Evolutionary conservation across 2,888 invertebrate genomes (phyloP).

Genomic region (Euzophera pinguis): DNA sequence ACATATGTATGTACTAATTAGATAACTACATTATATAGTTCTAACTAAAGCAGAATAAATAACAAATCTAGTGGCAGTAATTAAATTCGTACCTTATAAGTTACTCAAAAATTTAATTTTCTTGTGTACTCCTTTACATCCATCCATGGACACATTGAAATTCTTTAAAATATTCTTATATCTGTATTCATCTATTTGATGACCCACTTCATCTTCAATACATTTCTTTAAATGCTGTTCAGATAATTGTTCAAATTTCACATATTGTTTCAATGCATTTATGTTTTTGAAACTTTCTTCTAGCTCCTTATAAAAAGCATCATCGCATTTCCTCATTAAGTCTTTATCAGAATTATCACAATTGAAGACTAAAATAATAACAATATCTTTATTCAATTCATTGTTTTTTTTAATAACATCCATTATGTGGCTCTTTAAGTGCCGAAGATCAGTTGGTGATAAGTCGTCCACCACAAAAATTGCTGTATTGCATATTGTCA

Average conservation of each 20-base stretch:
- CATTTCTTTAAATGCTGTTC: conserved; percentile 52
- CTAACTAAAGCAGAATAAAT: background rate
- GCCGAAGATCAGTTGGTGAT: conserved; percentile 34
- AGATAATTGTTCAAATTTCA: conserved; percentile 51
- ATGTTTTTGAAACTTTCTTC: conserved; percentile 38
- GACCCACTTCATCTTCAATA: conserved; percentile 49
- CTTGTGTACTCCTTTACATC: conserved; percentile 69
- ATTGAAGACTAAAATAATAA: conserved; percentile 59
- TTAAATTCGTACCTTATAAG: conserved; percentile 30
- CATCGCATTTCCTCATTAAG: conserved; percentile 45
- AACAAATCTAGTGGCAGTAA: background rate
- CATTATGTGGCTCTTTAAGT: conserved; percentile 37
- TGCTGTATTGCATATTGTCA: conserved; percentile 52
- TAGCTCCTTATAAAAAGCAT: conserved; percentile 36
- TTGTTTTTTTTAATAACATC: conserved; percentile 50
- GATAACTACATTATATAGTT: background rate
- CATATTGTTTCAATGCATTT: conserved; percentile 39
- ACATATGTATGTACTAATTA: background rate
- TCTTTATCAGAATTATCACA: conserved; percentile 42
- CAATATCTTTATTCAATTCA: conserved; percentile 45
- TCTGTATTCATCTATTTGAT: conserved; percentile 29
- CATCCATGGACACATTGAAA: conserved; percentile 62
- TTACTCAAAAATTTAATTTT: conserved; percentile 59
- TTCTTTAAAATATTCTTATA: conserved; percentile 46
- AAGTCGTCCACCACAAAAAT: conserved; percentile 62